Evolutionary conservation across 2,113 vertebrate species (phyloP), one percentile per base, ranked within the genome.

Genomic region (Prunella fulvescens): DNA sequence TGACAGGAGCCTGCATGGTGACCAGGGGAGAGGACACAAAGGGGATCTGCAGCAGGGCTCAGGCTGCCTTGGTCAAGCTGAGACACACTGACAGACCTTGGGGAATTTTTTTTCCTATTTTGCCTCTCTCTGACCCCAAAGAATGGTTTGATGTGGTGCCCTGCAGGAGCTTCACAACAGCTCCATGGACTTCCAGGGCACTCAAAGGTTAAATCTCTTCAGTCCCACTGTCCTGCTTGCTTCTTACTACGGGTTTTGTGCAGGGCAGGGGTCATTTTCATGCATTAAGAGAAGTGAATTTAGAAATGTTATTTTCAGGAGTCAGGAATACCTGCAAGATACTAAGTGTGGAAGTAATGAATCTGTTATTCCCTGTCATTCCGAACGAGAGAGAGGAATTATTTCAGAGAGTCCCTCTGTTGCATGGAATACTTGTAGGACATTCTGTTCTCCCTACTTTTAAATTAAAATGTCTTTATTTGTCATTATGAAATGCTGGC

Each of bases 391-490:
- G 40, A 83, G 65, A 87, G 51, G 76, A 78, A 91, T 56, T 57
- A 82, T 70, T 92, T 94, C 62, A 69, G 12, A 65, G 58, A 67
- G 57, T 37, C 23, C 23, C 35, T 82, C 61, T 78, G 58, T 64
- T 54, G 44, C 1, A 0, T 26, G 19, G n/a, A 73, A 51, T 81
- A 62, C 39, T 86, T 79, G 69, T 40, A 81, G 81, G 73, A 64
- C 8, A 33, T 64, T 91, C 31, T 6, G 0, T 88, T 86, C 44
- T 84, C 58, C 84, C 53, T 81, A 45, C 24, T 78, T 93, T 74
- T 60, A 94, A 85, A 88, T 95, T 82, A 65, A 94, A 93, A 73
- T 51, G 11, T 74, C 50, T 96, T 93, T 91, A 73, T 78, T 76
- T 95, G 73, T 81, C 74, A 26, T 78, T 78, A 47, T 26, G 33